Conservation (phyloP, 2,888 invertebrate genomes). For the Acanthoscelides obtectus region DNA sequence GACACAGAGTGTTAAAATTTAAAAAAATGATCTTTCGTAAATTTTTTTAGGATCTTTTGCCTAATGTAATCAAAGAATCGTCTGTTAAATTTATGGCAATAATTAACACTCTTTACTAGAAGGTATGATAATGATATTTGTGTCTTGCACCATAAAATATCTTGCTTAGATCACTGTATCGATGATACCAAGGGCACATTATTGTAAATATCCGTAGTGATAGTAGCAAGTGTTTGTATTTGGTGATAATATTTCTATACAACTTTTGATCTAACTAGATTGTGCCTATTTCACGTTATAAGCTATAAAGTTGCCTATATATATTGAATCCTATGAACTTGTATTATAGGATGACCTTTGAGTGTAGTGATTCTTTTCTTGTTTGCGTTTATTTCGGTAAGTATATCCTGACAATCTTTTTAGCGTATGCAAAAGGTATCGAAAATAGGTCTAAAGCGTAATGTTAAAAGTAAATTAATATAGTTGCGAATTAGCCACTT, state of each 20-base stretch:
- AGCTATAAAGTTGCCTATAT: constrained; percentile 1
- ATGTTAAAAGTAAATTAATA: neutral
- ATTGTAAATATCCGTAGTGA: constrained; percentile 8
- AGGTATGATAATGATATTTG: too few species aligned
- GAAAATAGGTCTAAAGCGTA: neutral
- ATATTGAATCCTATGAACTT: neutral
- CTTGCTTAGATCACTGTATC: neutral
- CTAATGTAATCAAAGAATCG: too few species aligned
- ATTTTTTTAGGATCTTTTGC: too few species aligned
- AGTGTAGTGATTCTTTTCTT: neutral
- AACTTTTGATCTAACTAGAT: constrained; percentile 17
- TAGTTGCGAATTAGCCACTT: too few species aligned
- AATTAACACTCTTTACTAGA: too few species aligned
- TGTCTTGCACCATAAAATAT: neutral
- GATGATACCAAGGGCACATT: constrained; percentile 4
- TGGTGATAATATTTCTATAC: constrained; percentile 15
- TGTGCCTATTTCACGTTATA: constrained; percentile 17
- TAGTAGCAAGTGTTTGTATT: neutral
- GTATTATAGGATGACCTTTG: neutral
- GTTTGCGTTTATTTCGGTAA: neutral
- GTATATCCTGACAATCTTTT: neutral
- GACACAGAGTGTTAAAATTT: too few species aligned
- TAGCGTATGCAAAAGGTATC: neutral
- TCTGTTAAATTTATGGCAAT: too few species aligned
- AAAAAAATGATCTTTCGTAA: too few species aligned